Conservation (phyloP, 2,888 invertebrate species). For the Lasioglossum pauxillum region DNA sequence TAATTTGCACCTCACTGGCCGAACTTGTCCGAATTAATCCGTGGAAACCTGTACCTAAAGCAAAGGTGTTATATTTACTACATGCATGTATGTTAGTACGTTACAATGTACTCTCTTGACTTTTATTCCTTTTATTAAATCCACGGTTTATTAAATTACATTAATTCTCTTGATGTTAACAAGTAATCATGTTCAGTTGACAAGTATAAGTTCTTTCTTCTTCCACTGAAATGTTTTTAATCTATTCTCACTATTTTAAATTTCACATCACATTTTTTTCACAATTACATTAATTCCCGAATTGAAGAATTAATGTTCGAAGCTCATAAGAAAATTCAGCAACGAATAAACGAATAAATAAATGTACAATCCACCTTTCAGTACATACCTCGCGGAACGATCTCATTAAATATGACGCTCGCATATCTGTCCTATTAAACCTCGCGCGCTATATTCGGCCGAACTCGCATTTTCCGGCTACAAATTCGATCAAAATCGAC, state of each 20-base stretch:
- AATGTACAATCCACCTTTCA: neutral
- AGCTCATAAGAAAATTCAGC: neutral
- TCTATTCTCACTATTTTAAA: no score
- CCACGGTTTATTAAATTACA: no score
- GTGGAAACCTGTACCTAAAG: neutral
- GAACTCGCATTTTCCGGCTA: neutral
- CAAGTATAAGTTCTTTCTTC: no score
- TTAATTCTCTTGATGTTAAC: no score
- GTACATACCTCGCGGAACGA: no score
- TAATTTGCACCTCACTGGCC: conserved; percentile 7
- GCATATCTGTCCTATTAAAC: neutral
- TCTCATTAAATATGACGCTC: neutral
- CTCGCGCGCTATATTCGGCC: neutral
- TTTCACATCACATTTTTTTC: no score
- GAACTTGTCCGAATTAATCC: conserved; percentile 9
- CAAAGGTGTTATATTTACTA: conserved; percentile 6
- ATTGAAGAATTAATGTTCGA: neutral
- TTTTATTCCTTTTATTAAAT: neutral
- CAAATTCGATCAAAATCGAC: neutral
- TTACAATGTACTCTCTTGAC: neutral
- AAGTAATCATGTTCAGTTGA: no score
- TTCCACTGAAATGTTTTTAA: no score
- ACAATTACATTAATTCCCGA: neutral
- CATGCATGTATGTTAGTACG: neutral
- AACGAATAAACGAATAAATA: neutral